Conservation (phyloP, 2,113 vertebrate genomes). For the Zingel zingel region DNA sequence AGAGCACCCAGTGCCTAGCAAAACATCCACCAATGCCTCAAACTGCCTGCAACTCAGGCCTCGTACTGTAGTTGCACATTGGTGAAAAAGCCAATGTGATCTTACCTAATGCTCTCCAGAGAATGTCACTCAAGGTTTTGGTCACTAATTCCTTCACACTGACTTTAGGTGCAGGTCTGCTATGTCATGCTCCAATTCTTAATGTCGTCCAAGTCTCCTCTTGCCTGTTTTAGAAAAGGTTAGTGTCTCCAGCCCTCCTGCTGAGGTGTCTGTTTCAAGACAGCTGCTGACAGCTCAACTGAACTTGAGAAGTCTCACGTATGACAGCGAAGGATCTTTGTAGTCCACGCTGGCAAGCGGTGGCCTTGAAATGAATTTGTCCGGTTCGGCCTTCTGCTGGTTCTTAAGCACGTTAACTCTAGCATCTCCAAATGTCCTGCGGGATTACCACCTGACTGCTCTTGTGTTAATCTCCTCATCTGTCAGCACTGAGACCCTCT, state of each 20-base stretch:
- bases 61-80: background rate
- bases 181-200: constrained; percentile 37
- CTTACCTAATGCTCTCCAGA: background rate
- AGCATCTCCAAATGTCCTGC: constrained; percentile 38
- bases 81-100: background rate
- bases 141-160: background rate
- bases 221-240: constrained; percentile 74
- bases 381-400: background rate
- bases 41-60: background rate
- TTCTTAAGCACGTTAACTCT: constrained; percentile 26
- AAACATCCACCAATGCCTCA: constrained; percentile 24
- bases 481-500: constrained; percentile 28
- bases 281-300: constrained; percentile 82
- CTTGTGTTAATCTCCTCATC: constrained; percentile 57
- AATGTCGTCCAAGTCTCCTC: constrained; percentile 72
- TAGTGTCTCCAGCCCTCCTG: constrained; percentile 62
- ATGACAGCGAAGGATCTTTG: constrained; percentile 68
- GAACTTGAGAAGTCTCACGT: constrained; percentile 78
- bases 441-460: constrained; percentile 55
- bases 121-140: constrained; percentile 2
- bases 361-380: constrained; percentile 30
- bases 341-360: constrained; percentile 26
- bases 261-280: constrained; percentile 80
- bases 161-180: background rate
- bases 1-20: constrained; percentile 36